Conservation (phyloP, 2,113 vertebrate species). For the Lophura nycthemera region DNA sequence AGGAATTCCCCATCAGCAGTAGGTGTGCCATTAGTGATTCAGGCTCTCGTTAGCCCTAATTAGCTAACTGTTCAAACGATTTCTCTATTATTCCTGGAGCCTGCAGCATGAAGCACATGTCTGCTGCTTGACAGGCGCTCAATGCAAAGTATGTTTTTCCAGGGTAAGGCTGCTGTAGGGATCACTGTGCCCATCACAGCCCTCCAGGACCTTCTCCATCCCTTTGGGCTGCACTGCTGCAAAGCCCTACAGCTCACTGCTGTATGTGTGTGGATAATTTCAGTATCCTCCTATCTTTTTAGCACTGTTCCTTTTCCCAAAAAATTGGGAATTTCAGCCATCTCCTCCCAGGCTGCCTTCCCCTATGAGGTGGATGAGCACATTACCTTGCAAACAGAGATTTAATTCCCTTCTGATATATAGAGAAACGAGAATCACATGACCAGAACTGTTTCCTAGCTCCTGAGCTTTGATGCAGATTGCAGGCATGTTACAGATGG, state of each 20-base stretch:
- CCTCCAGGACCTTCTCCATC: neutral
- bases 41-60: conserved; percentile 30
- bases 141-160: neutral
- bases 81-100: conserved; percentile 10
- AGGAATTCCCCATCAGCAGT: conserved; percentile 3
- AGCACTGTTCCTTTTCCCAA: accelerated
- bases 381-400: neutral
- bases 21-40: conserved; percentile 12
- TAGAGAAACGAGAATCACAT: neutral
- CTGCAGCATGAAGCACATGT: neutral
- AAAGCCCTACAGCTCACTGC: accelerated
- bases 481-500: neutral
- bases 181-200: neutral
- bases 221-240: accelerated
- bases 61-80: conserved; percentile 36
- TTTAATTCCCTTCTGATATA: neutral
- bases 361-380: neutral
- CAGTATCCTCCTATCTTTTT: neutral
- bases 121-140: neutral
- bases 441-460: neutral
- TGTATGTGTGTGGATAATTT: neutral
- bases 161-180: neutral
- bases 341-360: neutral
- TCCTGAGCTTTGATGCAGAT: neutral
- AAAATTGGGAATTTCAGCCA: neutral